These are phyloP conservation scores for Trogon melanurus DNA, from an alignment of 2,113 vertebrate species.

Conservation along the genomic window DNA sequence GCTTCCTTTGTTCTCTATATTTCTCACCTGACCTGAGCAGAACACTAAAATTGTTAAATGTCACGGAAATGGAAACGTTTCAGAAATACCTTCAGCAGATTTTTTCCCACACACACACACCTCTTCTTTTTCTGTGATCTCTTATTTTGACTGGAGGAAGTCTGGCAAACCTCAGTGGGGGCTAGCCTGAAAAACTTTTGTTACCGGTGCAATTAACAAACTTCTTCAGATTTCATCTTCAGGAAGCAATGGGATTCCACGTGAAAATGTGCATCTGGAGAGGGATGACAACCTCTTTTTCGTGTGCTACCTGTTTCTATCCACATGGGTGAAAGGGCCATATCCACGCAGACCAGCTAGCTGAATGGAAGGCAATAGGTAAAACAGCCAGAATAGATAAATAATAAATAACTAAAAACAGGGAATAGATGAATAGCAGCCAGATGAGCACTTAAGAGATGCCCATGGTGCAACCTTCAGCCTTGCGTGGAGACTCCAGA, in stretches of 20 bases:
- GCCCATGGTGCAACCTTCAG: neutral
- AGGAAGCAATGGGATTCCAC: neutral
- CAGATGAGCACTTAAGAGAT: neutral
- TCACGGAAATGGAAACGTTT: neutral
- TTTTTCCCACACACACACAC: too few species aligned
- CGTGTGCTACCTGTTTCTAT: rapidly evolving
- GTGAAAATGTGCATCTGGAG: neutral
- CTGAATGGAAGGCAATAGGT: neutral
- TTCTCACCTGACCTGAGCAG: neutral
- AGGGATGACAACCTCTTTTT: neutral
- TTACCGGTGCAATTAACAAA: neutral
- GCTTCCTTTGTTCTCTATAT: neutral
- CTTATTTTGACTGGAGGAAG: neutral
- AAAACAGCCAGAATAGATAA: too few species aligned
- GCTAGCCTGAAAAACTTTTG: neutral
- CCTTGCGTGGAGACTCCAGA: neutral
- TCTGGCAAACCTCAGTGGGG: neutral
- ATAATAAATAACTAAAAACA: too few species aligned
- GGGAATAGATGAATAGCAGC: neutral
- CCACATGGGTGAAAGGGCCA: rapidly evolving
- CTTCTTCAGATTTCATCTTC: neutral
- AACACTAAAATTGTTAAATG: neutral
- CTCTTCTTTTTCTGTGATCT: too few species aligned
- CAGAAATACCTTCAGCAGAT: neutral
- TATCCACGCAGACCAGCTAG: rapidly evolving